These are phyloP conservation scores for Branchinecta sandiegonensis DNA, from an alignment of 2,888 invertebrate genomes.

Conservation along the genomic window DNA sequence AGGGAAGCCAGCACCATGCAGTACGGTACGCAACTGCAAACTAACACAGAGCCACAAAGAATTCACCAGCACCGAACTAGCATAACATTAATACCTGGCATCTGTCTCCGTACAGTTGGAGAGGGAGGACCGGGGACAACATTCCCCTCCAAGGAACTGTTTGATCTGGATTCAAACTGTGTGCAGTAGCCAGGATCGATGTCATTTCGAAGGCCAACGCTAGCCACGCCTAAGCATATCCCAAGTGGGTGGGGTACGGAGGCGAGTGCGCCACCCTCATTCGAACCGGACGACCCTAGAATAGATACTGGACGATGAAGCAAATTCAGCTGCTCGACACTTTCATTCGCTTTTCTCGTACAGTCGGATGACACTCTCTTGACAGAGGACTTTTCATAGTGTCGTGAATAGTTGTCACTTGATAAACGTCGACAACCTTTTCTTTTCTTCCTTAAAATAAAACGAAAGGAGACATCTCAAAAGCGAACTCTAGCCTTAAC, in stretches of 20 bases:
- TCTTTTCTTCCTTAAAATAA: not conserved
- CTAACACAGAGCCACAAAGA: too few relatives aligned
- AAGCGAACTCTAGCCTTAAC: too few relatives aligned
- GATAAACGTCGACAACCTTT: too few relatives aligned
- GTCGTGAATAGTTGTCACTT: too few relatives aligned
- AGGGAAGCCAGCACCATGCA: too few relatives aligned
- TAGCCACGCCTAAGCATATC: constrained; percentile 19
- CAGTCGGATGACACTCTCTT: too few relatives aligned
- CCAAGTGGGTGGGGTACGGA: constrained; percentile 23
- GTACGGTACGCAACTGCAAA: too few relatives aligned
- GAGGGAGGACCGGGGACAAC: constrained; percentile 26
- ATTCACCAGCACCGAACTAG: too few relatives aligned
- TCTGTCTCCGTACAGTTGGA: not conserved
- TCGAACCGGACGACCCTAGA: constrained; percentile 73
- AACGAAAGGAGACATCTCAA: not conserved
- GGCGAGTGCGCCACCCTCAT: constrained; percentile 41
- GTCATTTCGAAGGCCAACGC: constrained; percentile 19
- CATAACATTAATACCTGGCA: not conserved
- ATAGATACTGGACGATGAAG: constrained; percentile 27
- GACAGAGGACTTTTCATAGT: too few relatives aligned
- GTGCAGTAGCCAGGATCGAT: constrained; percentile 66
- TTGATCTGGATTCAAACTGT: constrained; percentile 48
- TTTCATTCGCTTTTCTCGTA: too few relatives aligned
- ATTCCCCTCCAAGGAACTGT: constrained; percentile 38
- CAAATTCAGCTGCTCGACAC: not conserved